Evolutionary conservation across 2,888 invertebrate genomes (phyloP).

Genomic region (Crossocerus cetratus): DNA sequence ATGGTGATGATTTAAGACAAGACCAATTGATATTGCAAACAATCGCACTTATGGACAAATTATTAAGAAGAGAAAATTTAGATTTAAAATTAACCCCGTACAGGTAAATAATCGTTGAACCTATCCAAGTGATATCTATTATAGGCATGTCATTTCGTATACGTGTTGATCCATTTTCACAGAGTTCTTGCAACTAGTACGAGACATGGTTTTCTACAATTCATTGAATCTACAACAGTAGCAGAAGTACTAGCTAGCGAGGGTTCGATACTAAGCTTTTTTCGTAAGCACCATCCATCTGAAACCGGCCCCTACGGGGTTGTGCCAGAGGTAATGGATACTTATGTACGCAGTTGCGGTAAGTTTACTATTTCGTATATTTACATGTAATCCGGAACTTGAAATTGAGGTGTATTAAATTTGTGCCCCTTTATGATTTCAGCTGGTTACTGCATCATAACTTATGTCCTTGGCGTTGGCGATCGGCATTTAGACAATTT

Average conservation of each 20-base stretch:
- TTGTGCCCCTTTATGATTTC: constrained; percentile 48
- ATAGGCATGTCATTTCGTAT: background rate
- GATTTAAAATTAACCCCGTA: constrained; percentile 98
- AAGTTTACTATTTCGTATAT: constrained; percentile 33
- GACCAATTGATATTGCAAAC: constrained; percentile 98
- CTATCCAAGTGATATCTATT: background rate
- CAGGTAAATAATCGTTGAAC: constrained; percentile 66
- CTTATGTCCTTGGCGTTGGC: constrained; percentile 97
- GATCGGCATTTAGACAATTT: constrained; percentile 99
- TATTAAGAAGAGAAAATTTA: constrained; percentile 94
- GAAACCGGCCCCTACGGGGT: constrained; percentile 94
- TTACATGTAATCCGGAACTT: background rate
- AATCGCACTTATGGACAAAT: constrained; percentile 98
- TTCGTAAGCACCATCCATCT: constrained; percentile 92
- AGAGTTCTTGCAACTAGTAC: constrained; percentile 96
- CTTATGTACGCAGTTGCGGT: constrained; percentile 95
- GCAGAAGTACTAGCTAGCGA: constrained; percentile 93
- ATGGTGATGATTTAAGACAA: constrained; percentile 97
- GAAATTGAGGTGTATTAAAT: constrained; percentile 6
- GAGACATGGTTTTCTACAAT: constrained; percentile 97
- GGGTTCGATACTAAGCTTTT: constrained; percentile 95
- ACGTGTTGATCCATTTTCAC: constrained; percentile 10
- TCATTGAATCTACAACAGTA: constrained; percentile 94
- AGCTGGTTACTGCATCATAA: constrained; percentile 98
- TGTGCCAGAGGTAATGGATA: constrained; percentile 96